Conservation (phyloP, 2,113 vertebrate genomes). For the Larimichthys polyactis region DNA sequence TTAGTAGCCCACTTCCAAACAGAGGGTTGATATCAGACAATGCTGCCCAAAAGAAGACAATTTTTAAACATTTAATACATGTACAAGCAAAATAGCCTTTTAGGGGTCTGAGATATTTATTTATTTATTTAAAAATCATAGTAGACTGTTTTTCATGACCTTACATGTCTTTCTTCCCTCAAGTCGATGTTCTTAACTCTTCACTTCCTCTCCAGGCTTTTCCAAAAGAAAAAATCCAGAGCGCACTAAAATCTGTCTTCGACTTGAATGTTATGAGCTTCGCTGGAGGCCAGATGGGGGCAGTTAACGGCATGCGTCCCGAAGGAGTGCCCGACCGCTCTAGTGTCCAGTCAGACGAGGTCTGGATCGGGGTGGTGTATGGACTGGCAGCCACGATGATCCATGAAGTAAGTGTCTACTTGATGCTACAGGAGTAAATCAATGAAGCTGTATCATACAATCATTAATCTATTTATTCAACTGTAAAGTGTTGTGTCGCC, state of each 20-base stretch:
- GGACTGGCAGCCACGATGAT: constrained; percentile 98
- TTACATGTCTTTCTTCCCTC: background rate
- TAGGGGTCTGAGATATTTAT: too few relatives aligned
- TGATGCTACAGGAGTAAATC: background rate
- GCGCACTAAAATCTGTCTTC: constrained; percentile 90
- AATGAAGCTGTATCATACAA: background rate
- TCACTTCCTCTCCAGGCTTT: constrained; percentile 88
- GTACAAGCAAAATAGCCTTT: too few relatives aligned
- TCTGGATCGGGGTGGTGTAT: constrained; percentile 96
- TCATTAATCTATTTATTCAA: background rate
- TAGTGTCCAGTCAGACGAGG: constrained; percentile 95
- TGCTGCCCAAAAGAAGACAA: too few relatives aligned
- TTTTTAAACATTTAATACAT: too few relatives aligned
- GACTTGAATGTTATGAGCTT: constrained; percentile 95
- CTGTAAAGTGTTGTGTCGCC: background rate
- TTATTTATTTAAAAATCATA: too few relatives aligned
- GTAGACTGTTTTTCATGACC: too few relatives aligned
- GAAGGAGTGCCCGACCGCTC: constrained; percentile 90
- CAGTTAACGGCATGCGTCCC: constrained; percentile 96
- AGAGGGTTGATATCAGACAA: too few relatives aligned
- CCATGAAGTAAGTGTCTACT: constrained; percentile 86
- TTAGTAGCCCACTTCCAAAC: too few relatives aligned
- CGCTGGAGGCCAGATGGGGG: constrained; percentile 93
- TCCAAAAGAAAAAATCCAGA: constrained; percentile 87
- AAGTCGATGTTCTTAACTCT: too few relatives aligned